Evolutionary conservation across 2,888 invertebrate genomes (phyloP).

Genomic region (Cosmia pyralina): DNA sequence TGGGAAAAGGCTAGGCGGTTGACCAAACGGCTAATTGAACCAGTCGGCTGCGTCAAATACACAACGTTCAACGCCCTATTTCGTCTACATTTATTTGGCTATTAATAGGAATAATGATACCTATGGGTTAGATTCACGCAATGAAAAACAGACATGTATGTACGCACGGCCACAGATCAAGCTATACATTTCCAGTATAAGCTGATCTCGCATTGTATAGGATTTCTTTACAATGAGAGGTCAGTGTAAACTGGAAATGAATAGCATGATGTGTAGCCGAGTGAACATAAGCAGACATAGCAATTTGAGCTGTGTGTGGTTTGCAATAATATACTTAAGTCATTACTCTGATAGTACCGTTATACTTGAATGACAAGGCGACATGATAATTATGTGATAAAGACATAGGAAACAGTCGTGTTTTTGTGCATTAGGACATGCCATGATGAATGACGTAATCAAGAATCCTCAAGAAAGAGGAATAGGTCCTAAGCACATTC

Average conservation of each 20-base stretch:
- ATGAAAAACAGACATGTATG: background rate
- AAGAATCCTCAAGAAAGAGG: background rate
- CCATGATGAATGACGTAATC: background rate
- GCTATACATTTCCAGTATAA: too few relatives aligned
- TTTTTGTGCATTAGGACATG: background rate
- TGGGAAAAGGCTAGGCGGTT: too few relatives aligned
- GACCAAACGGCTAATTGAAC: too few relatives aligned
- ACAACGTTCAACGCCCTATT: background rate
- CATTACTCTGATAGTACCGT: conserved; percentile 35
- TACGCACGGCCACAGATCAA: too few relatives aligned
- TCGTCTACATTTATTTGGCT: background rate
- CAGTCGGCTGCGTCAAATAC: background rate
- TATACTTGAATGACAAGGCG: conserved; percentile 36
- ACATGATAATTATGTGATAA: conserved; percentile 4
- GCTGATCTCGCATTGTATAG: too few relatives aligned
- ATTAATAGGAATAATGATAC: background rate
- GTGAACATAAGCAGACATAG: background rate
- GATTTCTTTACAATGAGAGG: too few relatives aligned
- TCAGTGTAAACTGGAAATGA: too few relatives aligned
- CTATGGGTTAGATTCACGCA: background rate
- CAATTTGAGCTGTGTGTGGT: conserved; percentile 25
- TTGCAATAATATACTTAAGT: too few relatives aligned
- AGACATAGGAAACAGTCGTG: background rate
- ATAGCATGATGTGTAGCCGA: too few relatives aligned
- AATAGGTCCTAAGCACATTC: background rate